Evolutionary conservation across 2,113 vertebrate species (phyloP).

Genomic region (Hiodon tergisus): DNA sequence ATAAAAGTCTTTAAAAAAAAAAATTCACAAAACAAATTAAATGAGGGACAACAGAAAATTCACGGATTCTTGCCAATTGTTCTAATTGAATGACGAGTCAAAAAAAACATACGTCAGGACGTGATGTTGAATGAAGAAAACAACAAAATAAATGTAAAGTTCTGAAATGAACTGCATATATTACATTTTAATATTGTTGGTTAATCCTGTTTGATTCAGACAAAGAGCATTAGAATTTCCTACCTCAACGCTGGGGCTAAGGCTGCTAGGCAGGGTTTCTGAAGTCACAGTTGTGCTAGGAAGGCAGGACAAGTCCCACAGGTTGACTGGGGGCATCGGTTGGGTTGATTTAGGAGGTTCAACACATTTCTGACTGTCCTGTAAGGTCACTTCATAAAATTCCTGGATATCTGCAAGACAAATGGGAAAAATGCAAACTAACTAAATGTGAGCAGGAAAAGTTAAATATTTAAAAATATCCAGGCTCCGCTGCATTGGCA

Average conservation of each 20-base stretch:
- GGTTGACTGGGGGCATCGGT: conserved; percentile 62
- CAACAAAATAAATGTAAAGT: too few species aligned
- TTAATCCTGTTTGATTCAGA: too few species aligned
- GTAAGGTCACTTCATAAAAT: conserved; percentile 83
- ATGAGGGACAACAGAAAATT: too few species aligned
- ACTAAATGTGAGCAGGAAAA: neutral
- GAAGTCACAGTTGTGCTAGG: conserved; percentile 69
- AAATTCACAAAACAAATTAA: too few species aligned
- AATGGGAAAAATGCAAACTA: neutral
- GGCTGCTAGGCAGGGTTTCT: conserved; percentile 66
- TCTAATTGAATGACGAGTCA: too few species aligned
- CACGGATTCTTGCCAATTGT: too few species aligned
- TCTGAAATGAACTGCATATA: too few species aligned
- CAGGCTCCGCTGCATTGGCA: too few species aligned
- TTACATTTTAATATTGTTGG: too few species aligned
- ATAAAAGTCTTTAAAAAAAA: too few species aligned
- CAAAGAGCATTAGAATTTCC: conserved; percentile 9
- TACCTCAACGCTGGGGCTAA: conserved; percentile 70
- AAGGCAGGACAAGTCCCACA: conserved; percentile 73
- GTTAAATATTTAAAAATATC: neutral
- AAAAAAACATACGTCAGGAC: neutral
- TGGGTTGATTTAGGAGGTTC: conserved; percentile 61
- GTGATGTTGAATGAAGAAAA: too few species aligned
- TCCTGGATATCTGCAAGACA: conserved; percentile 76
- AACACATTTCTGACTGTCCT: conserved; percentile 70